Evolutionary conservation across 2,113 vertebrate genomes (phyloP), one percentile per base, ranked within the genome.

Genomic region (Caretta caretta): DNA sequence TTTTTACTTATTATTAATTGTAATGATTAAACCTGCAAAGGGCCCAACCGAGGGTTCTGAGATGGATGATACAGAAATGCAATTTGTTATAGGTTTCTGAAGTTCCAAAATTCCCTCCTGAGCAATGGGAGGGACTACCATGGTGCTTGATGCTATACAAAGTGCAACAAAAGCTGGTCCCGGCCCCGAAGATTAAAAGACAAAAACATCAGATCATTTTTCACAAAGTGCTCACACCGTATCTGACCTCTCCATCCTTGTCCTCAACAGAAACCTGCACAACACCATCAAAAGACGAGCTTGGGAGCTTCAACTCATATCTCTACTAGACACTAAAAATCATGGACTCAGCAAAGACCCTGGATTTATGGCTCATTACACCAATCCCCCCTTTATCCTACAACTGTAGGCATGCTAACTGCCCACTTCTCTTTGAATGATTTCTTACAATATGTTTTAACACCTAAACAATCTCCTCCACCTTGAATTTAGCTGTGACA

Each of bases 1-100:
- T 75, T 92, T 82, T 90, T 84, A 93, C 88, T 88, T 95, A 69
- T 5, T 62, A 27, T 13, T 94, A 94, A 93, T 92, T 91, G 86
- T 5, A 80, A 8, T 19, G 59, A 54, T 25, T 69, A 83, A 1
- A 2, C 5, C 89, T 51, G 84, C 84, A 79, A 78, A 76, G 72
- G 0, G 17, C 79, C 54, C 22, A 22, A 17, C 11, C 0, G 42
- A 93, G 80, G 56, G 62, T 35, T 75, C n/a, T 14, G 56, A 20
- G 90, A 65, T 50, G 89, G 90, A 56, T 51, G 27, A 3, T 0
- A 1, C 0, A 54, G 69, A 75, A 87, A 84, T 1, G 19, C 7
- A 84, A 6, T 79, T 6, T 14, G 76, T 20, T 2, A n/a, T 20
- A 8, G 56, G 14, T 17, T 42, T 65, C 56, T 7, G 57, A 79